Conservation (phyloP, 1,140 invertebrate species). For the Drosophila punjabiensis region DNA sequence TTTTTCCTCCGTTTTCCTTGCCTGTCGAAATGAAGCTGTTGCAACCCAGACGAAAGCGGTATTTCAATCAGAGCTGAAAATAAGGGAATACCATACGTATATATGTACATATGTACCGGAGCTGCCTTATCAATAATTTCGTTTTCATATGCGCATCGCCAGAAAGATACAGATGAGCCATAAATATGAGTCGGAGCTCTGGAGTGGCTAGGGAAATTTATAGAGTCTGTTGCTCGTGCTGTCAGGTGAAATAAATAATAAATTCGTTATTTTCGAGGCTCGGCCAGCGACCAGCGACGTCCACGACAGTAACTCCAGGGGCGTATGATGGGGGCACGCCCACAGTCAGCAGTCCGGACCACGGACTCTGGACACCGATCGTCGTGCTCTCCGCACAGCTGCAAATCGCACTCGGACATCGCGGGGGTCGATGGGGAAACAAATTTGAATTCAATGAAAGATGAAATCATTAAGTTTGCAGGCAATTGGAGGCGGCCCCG, state of each 20-base stretch:
- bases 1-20: not conserved
- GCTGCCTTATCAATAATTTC: conserved; percentile 77
- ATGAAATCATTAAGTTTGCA: conserved; percentile 81
- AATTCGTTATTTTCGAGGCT: conserved; percentile 78
- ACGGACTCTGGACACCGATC: conserved; percentile 4
- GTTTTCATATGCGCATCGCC: conserved; percentile 67
- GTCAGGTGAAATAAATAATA: conserved; percentile 85
- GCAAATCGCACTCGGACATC: conserved; percentile 45
- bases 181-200: conserved; percentile 61
- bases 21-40: conserved; percentile 73
- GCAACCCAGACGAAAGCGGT: conserved; percentile 48
- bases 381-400: conserved; percentile 59
- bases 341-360: conserved; percentile 50
- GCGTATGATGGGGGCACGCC: conserved; percentile 76
- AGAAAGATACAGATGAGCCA: conserved; percentile 56
- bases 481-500: conserved; percentile 56
- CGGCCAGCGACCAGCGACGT: conserved; percentile 33
- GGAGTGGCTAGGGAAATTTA: conserved; percentile 81
- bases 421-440: conserved; percentile 49
- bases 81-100: conserved; percentile 17
- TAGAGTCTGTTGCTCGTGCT: conserved; percentile 80
- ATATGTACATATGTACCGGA: not conserved
- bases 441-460: conserved; percentile 83
- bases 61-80: conserved; percentile 70
- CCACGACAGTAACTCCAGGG: conserved; percentile 63